Evolutionary conservation across 2,888 invertebrate species (phyloP).

Genomic region (Deilephila elpenor): DNA sequence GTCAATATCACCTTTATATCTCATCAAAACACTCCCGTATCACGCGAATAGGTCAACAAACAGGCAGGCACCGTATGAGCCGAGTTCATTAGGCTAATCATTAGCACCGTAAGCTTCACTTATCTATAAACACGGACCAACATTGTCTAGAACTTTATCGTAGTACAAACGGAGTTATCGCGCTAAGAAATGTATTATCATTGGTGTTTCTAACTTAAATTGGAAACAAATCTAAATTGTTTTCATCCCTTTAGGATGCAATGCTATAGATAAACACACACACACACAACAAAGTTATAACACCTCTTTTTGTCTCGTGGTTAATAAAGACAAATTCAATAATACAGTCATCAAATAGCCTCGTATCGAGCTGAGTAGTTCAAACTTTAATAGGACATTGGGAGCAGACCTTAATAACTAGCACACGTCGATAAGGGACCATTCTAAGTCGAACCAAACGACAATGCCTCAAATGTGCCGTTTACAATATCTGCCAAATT

Average conservation of each 20-base stretch:
- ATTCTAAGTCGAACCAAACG: constrained; percentile 9
- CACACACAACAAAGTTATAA: too few species aligned
- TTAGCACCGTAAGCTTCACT: constrained; percentile 8
- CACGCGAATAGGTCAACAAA: constrained; percentile 28
- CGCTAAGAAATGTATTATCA: neutral
- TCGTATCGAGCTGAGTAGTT: neutral
- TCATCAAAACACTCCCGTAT: neutral
- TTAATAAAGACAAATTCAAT: neutral
- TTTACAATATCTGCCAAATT: constrained; percentile 25
- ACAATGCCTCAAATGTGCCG: constrained; percentile 29
- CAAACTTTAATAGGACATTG: constrained; percentile 17
- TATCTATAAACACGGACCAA: neutral
- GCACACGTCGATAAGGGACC: constrained; percentile 31
- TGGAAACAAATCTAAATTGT: too few species aligned
- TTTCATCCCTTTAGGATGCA: too few species aligned
- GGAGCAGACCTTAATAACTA: constrained; percentile 27
- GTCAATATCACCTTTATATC: neutral
- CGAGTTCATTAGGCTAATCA: constrained; percentile 46
- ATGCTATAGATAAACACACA: too few species aligned
- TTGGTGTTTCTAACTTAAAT: neutral
- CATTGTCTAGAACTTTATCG: neutral
- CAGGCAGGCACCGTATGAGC: neutral
- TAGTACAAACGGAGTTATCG: constrained; percentile 2
- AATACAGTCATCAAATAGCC: neutral
- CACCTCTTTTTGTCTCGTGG: too few species aligned